Base-by-base conservation (phyloP, 2,888 invertebrate genomes). In the Elysia crispata region DNA sequence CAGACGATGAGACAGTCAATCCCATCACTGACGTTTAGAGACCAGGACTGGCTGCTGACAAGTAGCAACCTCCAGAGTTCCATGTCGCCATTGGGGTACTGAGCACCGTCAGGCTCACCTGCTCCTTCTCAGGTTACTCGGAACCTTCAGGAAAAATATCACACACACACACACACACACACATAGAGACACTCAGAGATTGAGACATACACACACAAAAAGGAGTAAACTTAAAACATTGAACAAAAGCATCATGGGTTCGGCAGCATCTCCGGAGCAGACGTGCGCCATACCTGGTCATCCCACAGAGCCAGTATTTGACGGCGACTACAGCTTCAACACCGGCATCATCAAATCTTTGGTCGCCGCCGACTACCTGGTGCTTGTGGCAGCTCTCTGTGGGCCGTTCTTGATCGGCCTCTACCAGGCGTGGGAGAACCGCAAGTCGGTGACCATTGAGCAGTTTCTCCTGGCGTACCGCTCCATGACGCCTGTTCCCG, bases 391-490 rank as follows among this genome's bases (percentile, higher is more conserved):
- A 1, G 85, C 87, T 60, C 77, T 90, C 69, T 79, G 83, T 5
- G 49, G 87, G 5, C 90, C 90, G 3, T 88, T 89, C 0, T 82
- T 76, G 1, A 90, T 90, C 23, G 90, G 90, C 15, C 75, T 89
- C 0, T 90, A 86, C 82, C 89, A 88, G 76, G 90, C 87, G 18
- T 87, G 87, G 23, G 85, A 86, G 28, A 89, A 89, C 77, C 81
- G 89, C 3, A 83, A 85, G 0, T 86, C 85, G 70, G 81, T 83
- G 23, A 87, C 87, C 49, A 87, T 87, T 0, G 84, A 86, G 67
- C 88, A 88, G 69, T 90, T 89, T 76, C 85, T 90, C 18, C 83
- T 90, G 81, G 91, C 90, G 8, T 88, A 89, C 8, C 87, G 90
- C 11, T 85, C 88, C 76, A 91, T 91, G 91, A 85, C 85, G 31